These are phyloP conservation scores for Trachelus troglodyta DNA, from an alignment of 2,888 invertebrate genomes.

Conservation along the genomic window DNA sequence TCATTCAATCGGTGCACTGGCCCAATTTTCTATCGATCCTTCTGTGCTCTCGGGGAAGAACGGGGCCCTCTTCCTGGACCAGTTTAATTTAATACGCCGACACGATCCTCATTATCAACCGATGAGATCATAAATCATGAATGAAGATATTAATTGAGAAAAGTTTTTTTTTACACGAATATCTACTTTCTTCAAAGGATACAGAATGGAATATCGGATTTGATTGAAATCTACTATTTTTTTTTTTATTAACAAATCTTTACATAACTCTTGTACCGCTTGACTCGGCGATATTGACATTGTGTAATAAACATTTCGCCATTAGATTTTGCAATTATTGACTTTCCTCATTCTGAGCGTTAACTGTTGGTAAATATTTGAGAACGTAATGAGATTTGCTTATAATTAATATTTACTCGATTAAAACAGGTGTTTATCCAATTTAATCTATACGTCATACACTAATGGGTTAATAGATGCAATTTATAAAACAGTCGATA, in stretches of 20 bases:
- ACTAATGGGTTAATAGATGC: too few species aligned
- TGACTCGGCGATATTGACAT: not conserved
- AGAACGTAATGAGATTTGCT: too few species aligned
- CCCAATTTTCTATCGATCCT: slow-evolving; percentile 19
- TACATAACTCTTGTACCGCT: slow-evolving; percentile 1
- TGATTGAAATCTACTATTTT: not conserved
- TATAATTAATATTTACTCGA: too few species aligned
- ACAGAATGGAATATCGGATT: too few species aligned
- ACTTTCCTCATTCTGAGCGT: too few species aligned
- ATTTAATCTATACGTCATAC: too few species aligned
- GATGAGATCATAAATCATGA: slow-evolving; percentile 12
- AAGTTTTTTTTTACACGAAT: slow-evolving; percentile 8
- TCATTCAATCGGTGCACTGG: not conserved
- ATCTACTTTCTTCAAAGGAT: too few species aligned
- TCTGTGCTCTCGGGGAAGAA: not conserved
- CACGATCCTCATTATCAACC: slow-evolving; percentile 23
- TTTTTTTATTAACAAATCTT: slow-evolving; percentile 7
- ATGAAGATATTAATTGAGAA: slow-evolving; percentile 19
- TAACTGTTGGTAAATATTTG: too few species aligned
- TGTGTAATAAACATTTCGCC: too few species aligned
- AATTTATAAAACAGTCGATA: too few species aligned
- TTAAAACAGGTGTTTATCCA: too few species aligned
- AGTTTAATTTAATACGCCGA: slow-evolving; percentile 23
- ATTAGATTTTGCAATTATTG: too few species aligned
- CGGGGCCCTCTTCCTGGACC: not conserved